Percentiles rank a stretch among this genome's conserved stretches.
Evolutionary conservation across 2,888 invertebrate species (phyloP).

Genomic region (Dione juno): DNA sequence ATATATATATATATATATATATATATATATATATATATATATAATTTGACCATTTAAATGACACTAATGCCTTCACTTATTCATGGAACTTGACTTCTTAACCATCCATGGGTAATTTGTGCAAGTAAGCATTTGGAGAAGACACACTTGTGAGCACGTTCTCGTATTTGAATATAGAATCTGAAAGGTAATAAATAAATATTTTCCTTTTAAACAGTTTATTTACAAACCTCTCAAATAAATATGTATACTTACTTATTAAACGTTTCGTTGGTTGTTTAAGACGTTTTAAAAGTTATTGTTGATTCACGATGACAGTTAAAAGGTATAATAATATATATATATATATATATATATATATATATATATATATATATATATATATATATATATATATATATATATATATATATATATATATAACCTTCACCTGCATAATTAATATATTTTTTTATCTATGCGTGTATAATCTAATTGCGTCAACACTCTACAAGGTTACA

Average conservation of each 20-base stretch:
- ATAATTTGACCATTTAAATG: neutral
- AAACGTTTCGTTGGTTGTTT: neutral
- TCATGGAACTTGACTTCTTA: neutral
- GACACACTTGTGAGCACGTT: constrained; percentile 3
- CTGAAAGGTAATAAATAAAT: constrained; percentile 6
- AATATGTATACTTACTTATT: neutral
- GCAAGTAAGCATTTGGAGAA: constrained; percentile 6
- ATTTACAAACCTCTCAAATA: neutral
- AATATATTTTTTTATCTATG: constrained; percentile 22
- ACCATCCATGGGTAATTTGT: neutral
- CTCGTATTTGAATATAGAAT: constrained; percentile 13
- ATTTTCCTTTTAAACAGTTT: neutral
- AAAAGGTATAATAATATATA: too few species aligned
- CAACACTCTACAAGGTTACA: constrained; percentile 35
- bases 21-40: too few species aligned
- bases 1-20: too few species aligned
- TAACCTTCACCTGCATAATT: constrained; percentile 25
- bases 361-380: too few species aligned
- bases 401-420: neutral
- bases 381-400: too few species aligned
- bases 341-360: too few species aligned
- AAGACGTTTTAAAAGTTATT: neutral
- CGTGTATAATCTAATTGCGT: constrained; percentile 37
- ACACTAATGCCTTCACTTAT: neutral
- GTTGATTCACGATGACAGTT: too few species aligned